phyloP scores from a whole-genome alignment of 2,113 vertebrate species.

The Oenanthe melanoleuca region DNA sequence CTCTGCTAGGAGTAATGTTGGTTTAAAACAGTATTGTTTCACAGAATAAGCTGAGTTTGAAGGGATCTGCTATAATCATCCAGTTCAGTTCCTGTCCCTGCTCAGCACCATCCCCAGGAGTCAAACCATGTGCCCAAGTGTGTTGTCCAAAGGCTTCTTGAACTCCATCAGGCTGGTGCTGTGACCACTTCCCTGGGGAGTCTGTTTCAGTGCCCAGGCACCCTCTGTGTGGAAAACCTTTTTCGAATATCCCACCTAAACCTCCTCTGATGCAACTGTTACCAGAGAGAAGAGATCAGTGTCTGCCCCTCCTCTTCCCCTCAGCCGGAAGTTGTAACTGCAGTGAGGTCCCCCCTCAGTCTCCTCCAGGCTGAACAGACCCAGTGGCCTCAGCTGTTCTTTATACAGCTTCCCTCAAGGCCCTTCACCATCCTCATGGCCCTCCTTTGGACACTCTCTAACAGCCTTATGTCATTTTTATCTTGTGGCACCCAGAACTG shows the following conservation, averaged over 20 bases:
- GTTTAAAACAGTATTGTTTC: background rate
- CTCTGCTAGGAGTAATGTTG: background rate
- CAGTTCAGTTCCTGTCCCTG: accelerated
- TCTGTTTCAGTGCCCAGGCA: background rate
- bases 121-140: background rate
- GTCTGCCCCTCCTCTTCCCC: background rate
- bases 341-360: background rate
- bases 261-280: background rate
- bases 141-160: background rate
- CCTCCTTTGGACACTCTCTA: background rate
- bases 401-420: accelerated
- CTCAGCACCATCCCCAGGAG: background rate
- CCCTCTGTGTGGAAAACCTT: background rate
- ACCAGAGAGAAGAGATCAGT: background rate
- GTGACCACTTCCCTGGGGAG: background rate
- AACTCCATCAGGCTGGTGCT: background rate
- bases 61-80: background rate
- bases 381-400: background rate
- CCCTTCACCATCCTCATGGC: background rate
- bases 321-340: too few species aligned
- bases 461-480: background rate
- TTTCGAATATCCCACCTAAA: background rate
- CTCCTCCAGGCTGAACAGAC: background rate
- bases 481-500: background rate
- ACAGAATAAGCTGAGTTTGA: background rate